Percentiles rank a stretch among this genome's conserved stretches.
Conservation (phyloP, 2,797 vertebrate genomes). For the Acanthurus tractus region DNA sequence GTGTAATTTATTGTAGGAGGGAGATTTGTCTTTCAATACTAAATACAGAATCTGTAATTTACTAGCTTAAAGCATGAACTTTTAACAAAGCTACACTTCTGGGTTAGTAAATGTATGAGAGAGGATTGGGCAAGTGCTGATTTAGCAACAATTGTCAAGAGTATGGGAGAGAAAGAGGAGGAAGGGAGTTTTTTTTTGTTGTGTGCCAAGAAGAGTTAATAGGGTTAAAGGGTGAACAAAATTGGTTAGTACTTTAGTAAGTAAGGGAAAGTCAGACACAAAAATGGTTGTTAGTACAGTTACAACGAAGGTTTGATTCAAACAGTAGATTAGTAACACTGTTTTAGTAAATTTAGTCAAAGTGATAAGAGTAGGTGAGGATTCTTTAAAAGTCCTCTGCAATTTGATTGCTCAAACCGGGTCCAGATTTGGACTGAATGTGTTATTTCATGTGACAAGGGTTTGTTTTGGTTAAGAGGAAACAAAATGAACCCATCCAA, state of each 20-base stretch:
- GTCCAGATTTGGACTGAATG: conserved; percentile 79
- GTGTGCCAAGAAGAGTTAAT: conserved; percentile 61
- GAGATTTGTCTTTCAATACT: conserved; percentile 14
- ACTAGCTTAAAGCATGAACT: neutral
- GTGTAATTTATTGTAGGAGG: neutral
- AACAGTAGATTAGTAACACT: conserved; percentile 87
- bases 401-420: conserved; percentile 84
- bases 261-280: conserved; percentile 90
- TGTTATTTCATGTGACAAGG: conserved; percentile 77
- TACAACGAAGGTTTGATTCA: conserved; percentile 88
- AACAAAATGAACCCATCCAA: conserved; percentile 84
- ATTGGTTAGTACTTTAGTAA: conserved; percentile 90
- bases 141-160: conserved; percentile 40
- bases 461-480: conserved; percentile 79
- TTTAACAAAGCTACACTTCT: conserved; percentile 26
- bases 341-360: conserved; percentile 85
- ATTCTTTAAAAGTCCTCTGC: conserved; percentile 84
- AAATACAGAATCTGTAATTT: conserved; percentile 6
- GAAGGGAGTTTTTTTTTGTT: conserved; percentile 7
- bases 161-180: conserved; percentile 19
- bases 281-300: conserved; percentile 93
- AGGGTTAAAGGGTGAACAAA: conserved; percentile 83
- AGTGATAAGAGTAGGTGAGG: conserved; percentile 67
- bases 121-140: conserved; percentile 13
- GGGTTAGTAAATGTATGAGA: conserved; percentile 51